Percentiles rank a stretch among this genome's conserved stretches.
These are phyloP conservation scores for Cyprinodon variegatus DNA, from an alignment of 2,113 vertebrate species.

Conservation along the genomic window DNA sequence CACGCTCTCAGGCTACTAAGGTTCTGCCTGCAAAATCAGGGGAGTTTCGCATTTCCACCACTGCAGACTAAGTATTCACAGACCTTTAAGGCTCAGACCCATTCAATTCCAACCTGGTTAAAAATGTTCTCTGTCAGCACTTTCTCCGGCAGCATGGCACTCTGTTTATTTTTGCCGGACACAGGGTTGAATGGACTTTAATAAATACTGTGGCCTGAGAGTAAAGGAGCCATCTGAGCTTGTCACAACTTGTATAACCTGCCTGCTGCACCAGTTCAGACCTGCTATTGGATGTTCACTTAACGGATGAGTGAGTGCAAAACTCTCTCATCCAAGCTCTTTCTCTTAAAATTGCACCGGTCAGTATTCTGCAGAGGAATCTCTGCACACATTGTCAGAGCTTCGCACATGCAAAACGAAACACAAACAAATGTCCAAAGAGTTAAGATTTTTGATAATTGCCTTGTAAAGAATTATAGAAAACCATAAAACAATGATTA, in stretches of 20 bases:
- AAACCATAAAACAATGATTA: not conserved
- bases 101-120: conserved; percentile 74
- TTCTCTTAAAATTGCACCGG: conserved; percentile 42
- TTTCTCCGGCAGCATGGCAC: conserved; percentile 76
- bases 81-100: conserved; percentile 57
- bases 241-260: conserved; percentile 81
- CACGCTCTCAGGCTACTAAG: conserved; percentile 14
- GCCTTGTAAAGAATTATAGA: not conserved
- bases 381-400: conserved; percentile 20
- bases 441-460: conserved; percentile 4
- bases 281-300: conserved; percentile 59
- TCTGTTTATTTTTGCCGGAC: conserved; percentile 81
- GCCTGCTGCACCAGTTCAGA: conserved; percentile 60
- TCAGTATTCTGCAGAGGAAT: conserved; percentile 43
- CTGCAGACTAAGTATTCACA: conserved; percentile 42
- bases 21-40: conserved; percentile 41
- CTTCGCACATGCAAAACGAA: conserved; percentile 17
- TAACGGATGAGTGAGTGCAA: conserved; percentile 64
- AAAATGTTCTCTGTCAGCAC: conserved; percentile 81
- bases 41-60: conserved; percentile 18
- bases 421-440: conserved; percentile 6
- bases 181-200: conserved; percentile 78
- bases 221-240: conserved; percentile 76
- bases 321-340: conserved; percentile 41
- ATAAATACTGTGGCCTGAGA: conserved; percentile 77